Evolutionary conservation across 1,140 invertebrate genomes (phyloP).

Genomic region (Phymorhynchus buccinoides): DNA sequence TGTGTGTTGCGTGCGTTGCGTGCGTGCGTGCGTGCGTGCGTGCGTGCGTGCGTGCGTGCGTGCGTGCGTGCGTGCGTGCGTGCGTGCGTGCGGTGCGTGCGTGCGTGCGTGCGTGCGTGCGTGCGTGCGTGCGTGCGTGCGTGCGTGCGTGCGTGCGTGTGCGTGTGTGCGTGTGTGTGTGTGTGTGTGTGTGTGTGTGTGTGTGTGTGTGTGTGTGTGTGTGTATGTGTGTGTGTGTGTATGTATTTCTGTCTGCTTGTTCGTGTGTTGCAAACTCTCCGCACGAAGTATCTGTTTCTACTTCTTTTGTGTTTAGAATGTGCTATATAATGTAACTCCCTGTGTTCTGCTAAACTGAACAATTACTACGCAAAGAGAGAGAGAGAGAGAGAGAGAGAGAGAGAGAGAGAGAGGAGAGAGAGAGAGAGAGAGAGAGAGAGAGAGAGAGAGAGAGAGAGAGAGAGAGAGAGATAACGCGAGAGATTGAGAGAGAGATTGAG

Average conservation of each 20-base stretch:
- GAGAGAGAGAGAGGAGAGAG: constrained; percentile 35
- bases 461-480: neutral
- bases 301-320: neutral
- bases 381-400: neutral
- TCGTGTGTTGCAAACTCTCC: neutral
- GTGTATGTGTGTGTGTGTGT: too few relatives aligned
- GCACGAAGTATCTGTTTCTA: neutral
- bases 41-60: too few relatives aligned
- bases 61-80: too few relatives aligned
- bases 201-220: neutral
- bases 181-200: neutral
- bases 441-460: neutral
- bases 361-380: neutral
- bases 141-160: neutral
- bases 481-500: too few relatives aligned
- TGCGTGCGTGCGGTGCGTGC: too few relatives aligned
- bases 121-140: neutral
- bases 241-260: too few relatives aligned
- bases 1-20: too few relatives aligned
- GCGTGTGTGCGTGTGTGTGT: neutral
- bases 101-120: too few relatives aligned
- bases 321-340: neutral
- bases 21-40: too few relatives aligned
- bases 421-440: neutral
- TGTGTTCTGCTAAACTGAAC: neutral